Conservation (phyloP, 2,888 invertebrate genomes). For the Petrolisthes manimaculis region DNA sequence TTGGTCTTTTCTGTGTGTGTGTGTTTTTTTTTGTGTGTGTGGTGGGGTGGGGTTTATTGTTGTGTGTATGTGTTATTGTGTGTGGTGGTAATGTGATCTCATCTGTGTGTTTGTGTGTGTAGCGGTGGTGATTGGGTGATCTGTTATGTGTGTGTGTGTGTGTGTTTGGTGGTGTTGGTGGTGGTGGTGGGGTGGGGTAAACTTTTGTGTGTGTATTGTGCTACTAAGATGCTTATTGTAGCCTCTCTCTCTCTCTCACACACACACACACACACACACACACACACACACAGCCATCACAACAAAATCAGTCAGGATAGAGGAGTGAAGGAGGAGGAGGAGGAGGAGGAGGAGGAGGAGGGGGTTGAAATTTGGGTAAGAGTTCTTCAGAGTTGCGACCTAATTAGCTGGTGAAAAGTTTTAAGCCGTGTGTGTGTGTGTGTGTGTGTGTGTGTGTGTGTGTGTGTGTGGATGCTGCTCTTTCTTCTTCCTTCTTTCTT, state of each 20-base stretch:
- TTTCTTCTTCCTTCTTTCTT: background rate
- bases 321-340: background rate
- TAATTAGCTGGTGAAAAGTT: background rate
- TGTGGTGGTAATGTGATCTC: no score
- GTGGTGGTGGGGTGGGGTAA: no score
- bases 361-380: background rate
- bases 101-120: no score
- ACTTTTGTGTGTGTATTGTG: no score
- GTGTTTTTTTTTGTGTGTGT: no score
- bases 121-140: no score
- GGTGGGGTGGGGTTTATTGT: no score
- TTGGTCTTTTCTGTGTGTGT: no score
- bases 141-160: no score
- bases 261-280: background rate
- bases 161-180: no score
- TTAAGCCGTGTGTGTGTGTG: background rate
- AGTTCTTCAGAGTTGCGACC: background rate
- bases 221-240: no score
- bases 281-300: background rate
- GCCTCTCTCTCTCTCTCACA: background rate
- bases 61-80: no score
- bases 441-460: conserved; percentile 1
- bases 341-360: background rate
- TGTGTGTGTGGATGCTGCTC: background rate
- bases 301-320: background rate